Evolutionary conservation across 2,888 invertebrate species (phyloP), one percentile per base, ranked within the genome.

Genomic region (Pheosia tremula): DNA sequence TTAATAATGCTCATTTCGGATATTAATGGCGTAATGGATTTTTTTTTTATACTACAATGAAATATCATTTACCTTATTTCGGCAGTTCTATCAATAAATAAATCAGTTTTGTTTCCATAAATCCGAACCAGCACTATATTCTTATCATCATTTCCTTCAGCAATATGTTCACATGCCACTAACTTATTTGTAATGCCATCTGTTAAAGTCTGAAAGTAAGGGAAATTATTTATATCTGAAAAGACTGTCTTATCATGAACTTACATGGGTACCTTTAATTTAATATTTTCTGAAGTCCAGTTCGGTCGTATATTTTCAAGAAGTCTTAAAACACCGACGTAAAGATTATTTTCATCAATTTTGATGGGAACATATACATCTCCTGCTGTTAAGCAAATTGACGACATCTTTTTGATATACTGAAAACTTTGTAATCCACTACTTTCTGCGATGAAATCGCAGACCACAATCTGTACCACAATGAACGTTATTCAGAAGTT

Each of bases 161-260:
- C 45, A 56, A 43, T 88, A 68, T 93, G 85, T 83, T 95, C 95
- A 77, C 97, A 97, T 47, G 97, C 97, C 61, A 98, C 95, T 77
- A 99, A 94, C 88, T 97, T 98, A 91, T 99, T 99, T 57, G 98
- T 98, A 68, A 98, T 97, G 55, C 99, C 99, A 94, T 98, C 97
- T 68, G 98, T 98, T 88, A 99, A 98, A 82, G 96, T 90, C 98
- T 99, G 91, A 64, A 83, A 79, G 24, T 24, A 24, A 24, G 24
- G 24, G 24, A 24, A 24, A 24, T 24, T 24, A 24, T 24, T 24
- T 47, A 10, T 10, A 41, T 47, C 47, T 41, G 10, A 50, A 50
- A 50, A 50, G 4, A 4, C 45, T 10, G 8, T 9, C 9, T 9
- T 5, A 50, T 5, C 8, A 50, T 8, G 5, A 6, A 50, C 50